Evolutionary conservation across 2,888 invertebrate genomes (phyloP).

Genomic region (Spisula solida): DNA sequence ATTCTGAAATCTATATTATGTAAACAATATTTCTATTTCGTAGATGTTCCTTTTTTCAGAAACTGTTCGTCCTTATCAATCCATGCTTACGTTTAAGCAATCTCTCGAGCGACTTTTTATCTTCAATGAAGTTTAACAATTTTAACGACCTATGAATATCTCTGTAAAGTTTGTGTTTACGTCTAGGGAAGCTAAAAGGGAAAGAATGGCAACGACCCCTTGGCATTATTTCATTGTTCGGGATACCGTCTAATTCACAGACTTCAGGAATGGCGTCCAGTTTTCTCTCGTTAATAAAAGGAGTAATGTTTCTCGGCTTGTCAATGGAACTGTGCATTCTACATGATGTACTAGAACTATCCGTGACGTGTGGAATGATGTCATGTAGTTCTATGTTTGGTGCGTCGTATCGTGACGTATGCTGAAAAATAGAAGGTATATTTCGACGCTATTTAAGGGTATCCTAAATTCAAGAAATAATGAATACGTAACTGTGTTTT

Average conservation of each 20-base stretch:
- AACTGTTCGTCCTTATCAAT: conserved; percentile 25
- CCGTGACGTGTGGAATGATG: background rate
- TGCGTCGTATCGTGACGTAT: background rate
- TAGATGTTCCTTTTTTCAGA: background rate
- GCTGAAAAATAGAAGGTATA: background rate
- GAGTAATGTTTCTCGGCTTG: background rate
- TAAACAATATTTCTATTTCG: too few species aligned
- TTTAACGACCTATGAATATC: conserved; percentile 28
- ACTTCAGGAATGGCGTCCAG: conserved; percentile 27
- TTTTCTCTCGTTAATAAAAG: background rate
- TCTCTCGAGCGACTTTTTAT: conserved; percentile 33
- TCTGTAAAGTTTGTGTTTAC: conserved; percentile 18
- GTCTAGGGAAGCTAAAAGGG: conserved; percentile 28
- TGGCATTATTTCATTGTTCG: background rate
- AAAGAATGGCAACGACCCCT: conserved; percentile 22
- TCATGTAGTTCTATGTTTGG: conserved; percentile 35
- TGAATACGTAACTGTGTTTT: too few species aligned
- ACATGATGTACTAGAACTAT: background rate
- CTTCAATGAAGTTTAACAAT: conserved; percentile 44
- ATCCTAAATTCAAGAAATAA: too few species aligned
- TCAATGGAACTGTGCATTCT: background rate
- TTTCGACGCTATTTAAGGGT: background rate
- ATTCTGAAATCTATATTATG: too few species aligned
- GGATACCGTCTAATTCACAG: background rate
- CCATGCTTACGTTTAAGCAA: conserved; percentile 15